A percentile compares a stretch with the other conserved stretches of the same genome.
These are phyloP conservation scores for Zaprionus nigranus DNA, from an alignment of 1,140 invertebrate species.

Conservation along the genomic window DNA sequence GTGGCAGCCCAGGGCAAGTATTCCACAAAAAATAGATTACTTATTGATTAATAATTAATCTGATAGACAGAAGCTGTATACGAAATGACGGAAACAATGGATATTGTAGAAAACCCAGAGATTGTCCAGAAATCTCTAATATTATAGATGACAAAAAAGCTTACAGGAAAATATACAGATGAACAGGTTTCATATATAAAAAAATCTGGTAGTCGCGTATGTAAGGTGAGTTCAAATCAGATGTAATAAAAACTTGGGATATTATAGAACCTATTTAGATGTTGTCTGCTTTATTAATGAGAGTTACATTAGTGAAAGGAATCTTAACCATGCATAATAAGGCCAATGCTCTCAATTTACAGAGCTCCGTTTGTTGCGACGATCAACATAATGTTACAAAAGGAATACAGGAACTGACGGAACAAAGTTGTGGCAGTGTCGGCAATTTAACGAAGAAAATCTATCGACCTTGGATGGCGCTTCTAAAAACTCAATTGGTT, in stretches of 20 bases:
- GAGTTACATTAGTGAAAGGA: no score
- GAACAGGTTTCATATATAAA: background rate
- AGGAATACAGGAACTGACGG: background rate
- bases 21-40: no score
- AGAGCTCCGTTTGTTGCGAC: background rate
- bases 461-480: background rate
- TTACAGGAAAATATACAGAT: background rate
- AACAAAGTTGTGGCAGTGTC: background rate
- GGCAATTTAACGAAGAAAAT: background rate
- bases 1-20: no score
- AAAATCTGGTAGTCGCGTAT: background rate
- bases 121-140: background rate
- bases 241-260: no score
- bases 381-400: background rate
- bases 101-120: background rate
- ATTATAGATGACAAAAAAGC: background rate
- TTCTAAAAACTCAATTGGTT: background rate
- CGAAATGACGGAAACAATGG: background rate
- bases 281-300: no score
- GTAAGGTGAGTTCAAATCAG: background rate
- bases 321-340: no score
- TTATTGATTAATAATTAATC: background rate
- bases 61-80: background rate
- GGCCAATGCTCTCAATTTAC: background rate
- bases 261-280: no score